Evolutionary conservation across 1,140 invertebrate genomes (phyloP).

Genomic region (Ceratosolen fusciceps): DNA sequence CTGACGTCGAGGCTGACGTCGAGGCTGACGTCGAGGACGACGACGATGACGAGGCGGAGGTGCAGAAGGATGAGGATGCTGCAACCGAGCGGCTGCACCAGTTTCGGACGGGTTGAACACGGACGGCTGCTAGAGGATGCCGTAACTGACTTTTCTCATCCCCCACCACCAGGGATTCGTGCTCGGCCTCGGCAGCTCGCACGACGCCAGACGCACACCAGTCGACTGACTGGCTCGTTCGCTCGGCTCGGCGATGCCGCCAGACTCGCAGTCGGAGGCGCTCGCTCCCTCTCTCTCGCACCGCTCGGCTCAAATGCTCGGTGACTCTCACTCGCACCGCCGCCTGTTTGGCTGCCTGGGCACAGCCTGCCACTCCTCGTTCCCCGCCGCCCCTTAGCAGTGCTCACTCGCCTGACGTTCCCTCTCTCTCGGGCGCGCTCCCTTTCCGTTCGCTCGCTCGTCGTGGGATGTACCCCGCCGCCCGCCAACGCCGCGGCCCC

Average conservation of each 20-base stretch:
- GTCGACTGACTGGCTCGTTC: conserved; percentile 43
- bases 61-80: too few species aligned
- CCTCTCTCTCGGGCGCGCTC: conserved; percentile 8
- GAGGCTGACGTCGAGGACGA: neutral
- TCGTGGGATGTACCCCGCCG: conserved; percentile 38
- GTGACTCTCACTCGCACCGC: conserved; percentile 43
- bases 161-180: conserved; percentile 54
- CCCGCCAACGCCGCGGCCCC: conserved; percentile 11
- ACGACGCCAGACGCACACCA: conserved; percentile 45
- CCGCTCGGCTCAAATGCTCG: neutral
- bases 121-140: conserved; percentile 59
- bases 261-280: conserved; percentile 46
- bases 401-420: neutral
- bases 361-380: neutral
- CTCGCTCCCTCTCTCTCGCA: conserved; percentile 45
- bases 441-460: conserved; percentile 20
- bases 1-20: neutral
- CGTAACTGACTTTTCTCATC: conserved; percentile 68
- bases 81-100: neutral
- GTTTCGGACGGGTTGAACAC: neutral
- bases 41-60: too few species aligned
- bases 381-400: neutral
- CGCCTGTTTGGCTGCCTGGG: conserved; percentile 50
- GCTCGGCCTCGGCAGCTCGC: conserved; percentile 58
- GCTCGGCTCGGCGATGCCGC: conserved; percentile 28